Percentiles rank a stretch among this genome's conserved stretches.
phyloP scores from a whole-genome alignment of 1,140 invertebrate genomes.

The Brachionus asplanchnoidis region DNA sequence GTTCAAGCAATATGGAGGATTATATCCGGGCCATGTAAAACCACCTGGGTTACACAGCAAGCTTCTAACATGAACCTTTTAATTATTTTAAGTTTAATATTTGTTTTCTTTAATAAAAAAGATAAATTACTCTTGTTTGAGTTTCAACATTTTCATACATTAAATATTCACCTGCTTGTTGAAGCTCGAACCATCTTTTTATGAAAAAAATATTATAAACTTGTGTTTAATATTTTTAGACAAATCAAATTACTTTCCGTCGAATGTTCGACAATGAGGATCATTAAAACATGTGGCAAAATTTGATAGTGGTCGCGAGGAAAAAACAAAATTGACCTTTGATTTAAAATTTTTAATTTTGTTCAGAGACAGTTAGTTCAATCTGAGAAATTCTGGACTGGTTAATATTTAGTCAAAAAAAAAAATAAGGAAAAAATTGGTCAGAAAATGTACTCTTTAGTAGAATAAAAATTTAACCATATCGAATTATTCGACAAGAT shows the following conservation, averaged over 20 bases:
- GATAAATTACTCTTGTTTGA: neutral
- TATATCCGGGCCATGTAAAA: neutral
- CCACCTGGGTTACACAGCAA: neutral
- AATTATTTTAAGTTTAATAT: neutral
- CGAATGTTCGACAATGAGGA: conserved; percentile 14
- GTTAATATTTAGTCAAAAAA: neutral
- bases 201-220: neutral
- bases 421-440: too few relatives aligned
- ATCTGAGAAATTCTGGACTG: neutral
- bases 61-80: neutral
- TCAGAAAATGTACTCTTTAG: too few relatives aligned
- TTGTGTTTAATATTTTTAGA: neutral
- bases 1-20: neutral
- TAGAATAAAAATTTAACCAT: too few relatives aligned
- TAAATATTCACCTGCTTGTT: neutral
- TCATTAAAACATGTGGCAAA: conserved; percentile 6
- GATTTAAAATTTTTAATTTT: neutral
- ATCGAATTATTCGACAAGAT: too few relatives aligned
- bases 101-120: neutral
- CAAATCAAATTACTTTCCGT: neutral
- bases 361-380: neutral
- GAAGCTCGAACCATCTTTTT: neutral
- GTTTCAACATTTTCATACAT: conserved; percentile 27
- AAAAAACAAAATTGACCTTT: neutral
- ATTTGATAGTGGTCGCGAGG: neutral